Base-by-base conservation (phyloP, 2,888 invertebrate species). In the Brachyopa scutellaris region DNA sequence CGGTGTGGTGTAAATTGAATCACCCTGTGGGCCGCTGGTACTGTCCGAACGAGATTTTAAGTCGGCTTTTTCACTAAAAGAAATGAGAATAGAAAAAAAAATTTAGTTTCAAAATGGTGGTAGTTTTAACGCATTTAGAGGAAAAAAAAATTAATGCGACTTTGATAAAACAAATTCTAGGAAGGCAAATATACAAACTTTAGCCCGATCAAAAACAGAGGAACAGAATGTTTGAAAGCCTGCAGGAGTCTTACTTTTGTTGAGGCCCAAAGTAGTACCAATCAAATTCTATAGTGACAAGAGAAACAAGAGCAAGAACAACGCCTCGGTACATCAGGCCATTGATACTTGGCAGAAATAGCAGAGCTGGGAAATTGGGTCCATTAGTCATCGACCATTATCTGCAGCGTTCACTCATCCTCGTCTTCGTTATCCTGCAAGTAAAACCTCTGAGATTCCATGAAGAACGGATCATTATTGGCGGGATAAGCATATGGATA, bases 1-100 rank as follows among this genome's bases (percentile, higher is more conserved):
- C 42, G 92, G 90, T 82, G 94, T 93, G 69, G 93, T 93, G 90
- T 95, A 95, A 73, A 95, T 94, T 17, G 95, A 95, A 89, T 95
- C 95, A 82, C 94, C 94, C 51, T 95, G 95, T 53, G 95, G 93
- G 4, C 94, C 94, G 78, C 90, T 90, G 38, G 89, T 89, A 86
- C 90, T 90, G 86, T 91, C 90, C 55, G 90, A 90, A 78, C 90
- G 90, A 84, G 90, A 90, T 86, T 91, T 91, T 86, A 91, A 87
- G 86, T 91, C 91, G 84, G 90, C 90, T 84, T 91, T 91, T 86
- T 91, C 91, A 87, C 91, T 91, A 84, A 7, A 26, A 26, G 26
- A 76, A 67, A 57, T 40, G 21, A 29, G 13, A 64, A n/a, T 11
- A 45, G 23, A 53, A 53, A 9, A 42, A 9, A 9, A 45, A 36